Evolutionary conservation across 2,888 invertebrate species (phyloP), one percentile per base, ranked within the genome.

Genomic region (Macaria liturata): DNA sequence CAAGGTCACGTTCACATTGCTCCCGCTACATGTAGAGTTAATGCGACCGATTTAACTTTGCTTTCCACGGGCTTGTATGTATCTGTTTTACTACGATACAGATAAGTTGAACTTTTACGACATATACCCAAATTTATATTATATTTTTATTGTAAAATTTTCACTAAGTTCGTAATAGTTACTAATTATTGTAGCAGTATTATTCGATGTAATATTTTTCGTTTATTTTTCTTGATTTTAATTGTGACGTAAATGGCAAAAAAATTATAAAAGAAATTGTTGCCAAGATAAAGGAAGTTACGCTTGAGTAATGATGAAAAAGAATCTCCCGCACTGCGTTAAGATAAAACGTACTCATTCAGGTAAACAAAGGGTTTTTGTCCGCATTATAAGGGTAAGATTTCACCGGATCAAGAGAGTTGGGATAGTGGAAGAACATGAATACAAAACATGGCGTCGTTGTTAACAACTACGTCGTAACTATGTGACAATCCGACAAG

Each of bases 261-360:
- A 64, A 52, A 44, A 49, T 59, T 50, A 54, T 53, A 49, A 49
- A 61, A 61, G 57, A 57, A 62, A 61, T 59, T 62, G 57, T 61
- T 54, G 48, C 48, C 42, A 54, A 57, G 57, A 54, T 50, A 53
- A 56, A 60, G 57, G 57, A 59, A 62, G 59, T 65, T 64, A 53
- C 60, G 57, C 62, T 61, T 65, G 57, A 61, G 58, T 46, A 54
- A 61, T 66, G 61, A 63, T 59, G 56, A 56, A 64, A 68, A 60
- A 54, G 62, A 68, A 69, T 66, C 60, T 43, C 63, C 69, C 66
- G 64, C 59, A 65, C 63, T 57, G 57, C 61, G 61, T 66, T 65
- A 64, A 74, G 70, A 72, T 75, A 75, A 74, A 70, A 68, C 59
- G 65, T 56, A 55, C 57, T 51, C 61, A 67, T 66, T 69, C 72